Evolutionary conservation across 64 coral and sea anemone genomes (phyloP), one percentile per base, ranked within the genome.

Genomic region (Stichodactyla helianthus): DNA sequence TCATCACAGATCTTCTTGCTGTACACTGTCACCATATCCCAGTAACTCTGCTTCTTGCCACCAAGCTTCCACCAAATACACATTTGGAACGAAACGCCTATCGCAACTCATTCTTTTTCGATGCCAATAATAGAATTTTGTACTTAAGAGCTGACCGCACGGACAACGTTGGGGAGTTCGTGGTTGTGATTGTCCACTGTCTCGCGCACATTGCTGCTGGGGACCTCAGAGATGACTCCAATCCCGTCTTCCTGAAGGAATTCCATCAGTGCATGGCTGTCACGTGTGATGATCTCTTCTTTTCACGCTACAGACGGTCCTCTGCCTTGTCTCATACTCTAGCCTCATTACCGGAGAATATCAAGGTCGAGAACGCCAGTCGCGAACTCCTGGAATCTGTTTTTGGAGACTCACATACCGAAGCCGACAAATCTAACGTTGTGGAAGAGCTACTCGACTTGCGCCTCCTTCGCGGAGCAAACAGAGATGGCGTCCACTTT

Each of bases 231-330:
- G 96, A 98, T 88, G 96, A 98, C 58, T 91, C 93, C 20, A 88
- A 95, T 88, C 96, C 96, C 12, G 84, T 89, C 22, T 98, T 98
- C 65, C 15, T 98, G 54, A 98, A 98, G 78, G 96, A 98, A 22
- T 98, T 98, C 88, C 96, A 98, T 88, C 96, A 89, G 50, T 87
- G 84, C 15, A 84, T 98, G 50, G 96, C 96, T 7, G 92, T 98
- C 12, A 63, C 94, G 54, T 98, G 96, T 77, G 96, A 98, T 84
- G 96, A 98, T 54, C 84, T 98, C 79, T 98, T 98, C 90, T 98
- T 98, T 53, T 90, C 96, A 28, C 96, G 96, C 12, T 98, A 98
- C 78, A 87, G 96, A 76, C 93, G 90, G 31, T 95, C 96, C 7
- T 92, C 92, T 78, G 93, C 89, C 6, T 89, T 92, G 82, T 86